Conservation (phyloP, 2,888 invertebrate species). For the Andrena fulva region DNA sequence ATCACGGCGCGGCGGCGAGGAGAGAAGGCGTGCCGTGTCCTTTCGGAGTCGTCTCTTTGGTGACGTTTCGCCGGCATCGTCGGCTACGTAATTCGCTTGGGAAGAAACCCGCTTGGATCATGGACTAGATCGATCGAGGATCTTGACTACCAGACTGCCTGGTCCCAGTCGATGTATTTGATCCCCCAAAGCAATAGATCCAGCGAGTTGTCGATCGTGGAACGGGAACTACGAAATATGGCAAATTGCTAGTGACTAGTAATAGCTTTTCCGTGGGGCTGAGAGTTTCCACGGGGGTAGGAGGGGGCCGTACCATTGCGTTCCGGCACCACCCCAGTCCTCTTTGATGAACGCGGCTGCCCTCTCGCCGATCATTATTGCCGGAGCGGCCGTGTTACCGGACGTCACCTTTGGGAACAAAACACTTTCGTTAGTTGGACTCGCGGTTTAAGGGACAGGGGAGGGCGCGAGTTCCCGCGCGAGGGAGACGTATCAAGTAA, state of each 20-base stretch:
- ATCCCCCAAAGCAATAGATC: constrained; percentile 80
- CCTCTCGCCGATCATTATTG: constrained; percentile 88
- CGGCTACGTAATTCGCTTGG: not conserved
- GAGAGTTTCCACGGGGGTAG: constrained; percentile 50
- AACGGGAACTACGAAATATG: constrained; percentile 76
- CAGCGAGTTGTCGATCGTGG: constrained; percentile 75
- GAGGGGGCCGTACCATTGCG: constrained; percentile 77
- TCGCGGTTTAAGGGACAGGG: not conserved
- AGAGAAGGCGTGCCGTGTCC: constrained; percentile 17
- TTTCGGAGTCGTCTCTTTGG: constrained; percentile 35
- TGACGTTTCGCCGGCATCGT: constrained; percentile 20
- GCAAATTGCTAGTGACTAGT: constrained; percentile 72
- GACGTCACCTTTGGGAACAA: constrained; percentile 75
- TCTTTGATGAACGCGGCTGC: constrained; percentile 86
- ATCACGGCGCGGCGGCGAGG: constrained; percentile 11
- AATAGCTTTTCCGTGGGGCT: constrained; percentile 36
- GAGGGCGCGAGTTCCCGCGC: not conserved
- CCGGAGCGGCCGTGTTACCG: constrained; percentile 87
- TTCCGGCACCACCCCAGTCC: constrained; percentile 84
- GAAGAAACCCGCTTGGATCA: constrained; percentile 27
- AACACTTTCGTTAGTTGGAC: not conserved
- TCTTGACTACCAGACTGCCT: constrained; percentile 71
- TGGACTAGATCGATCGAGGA: constrained; percentile 55
- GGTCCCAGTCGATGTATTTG: constrained; percentile 77
- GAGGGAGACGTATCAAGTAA: not conserved